A percentile compares a stretch with the other conserved stretches of the same genome.
Evolutionary conservation across 2,888 invertebrate species (phyloP).

Genomic region (Odontothrips loti): DNA sequence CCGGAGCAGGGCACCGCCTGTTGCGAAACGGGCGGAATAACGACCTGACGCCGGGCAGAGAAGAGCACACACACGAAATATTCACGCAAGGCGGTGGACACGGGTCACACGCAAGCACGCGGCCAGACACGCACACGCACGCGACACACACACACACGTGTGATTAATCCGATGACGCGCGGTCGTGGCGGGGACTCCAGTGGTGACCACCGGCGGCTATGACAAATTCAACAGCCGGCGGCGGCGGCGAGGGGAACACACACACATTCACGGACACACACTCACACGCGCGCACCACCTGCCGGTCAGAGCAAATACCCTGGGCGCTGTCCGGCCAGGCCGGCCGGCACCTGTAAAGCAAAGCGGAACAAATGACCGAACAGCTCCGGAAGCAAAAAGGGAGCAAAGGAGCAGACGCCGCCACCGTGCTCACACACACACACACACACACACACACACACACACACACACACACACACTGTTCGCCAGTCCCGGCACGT

Average conservation of each 20-base stretch:
- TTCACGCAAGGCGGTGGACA: no score
- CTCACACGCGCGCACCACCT: neutral
- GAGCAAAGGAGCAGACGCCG: neutral
- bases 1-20: no score
- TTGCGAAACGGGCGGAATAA: no score
- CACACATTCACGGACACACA: neutral
- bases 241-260: neutral
- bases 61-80: neutral
- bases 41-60: no score
- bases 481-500: no score
- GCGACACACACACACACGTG: neutral
- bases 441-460: neutral
- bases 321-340: neutral
- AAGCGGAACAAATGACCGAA: slow-evolving; percentile 20
- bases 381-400: neutral
- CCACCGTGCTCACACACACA: neutral
- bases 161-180: neutral
- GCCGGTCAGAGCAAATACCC: neutral
- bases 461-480: neutral
- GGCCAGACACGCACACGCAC: no score
- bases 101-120: neutral
- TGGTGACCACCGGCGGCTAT: neutral
- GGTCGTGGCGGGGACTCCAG: neutral
- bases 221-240: slow-evolving; percentile 2
- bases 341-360: neutral